Evolutionary conservation across 2,797 vertebrate genomes (phyloP), one percentile per base, ranked within the genome.

Genomic region (Podarcis siculus): DNA sequence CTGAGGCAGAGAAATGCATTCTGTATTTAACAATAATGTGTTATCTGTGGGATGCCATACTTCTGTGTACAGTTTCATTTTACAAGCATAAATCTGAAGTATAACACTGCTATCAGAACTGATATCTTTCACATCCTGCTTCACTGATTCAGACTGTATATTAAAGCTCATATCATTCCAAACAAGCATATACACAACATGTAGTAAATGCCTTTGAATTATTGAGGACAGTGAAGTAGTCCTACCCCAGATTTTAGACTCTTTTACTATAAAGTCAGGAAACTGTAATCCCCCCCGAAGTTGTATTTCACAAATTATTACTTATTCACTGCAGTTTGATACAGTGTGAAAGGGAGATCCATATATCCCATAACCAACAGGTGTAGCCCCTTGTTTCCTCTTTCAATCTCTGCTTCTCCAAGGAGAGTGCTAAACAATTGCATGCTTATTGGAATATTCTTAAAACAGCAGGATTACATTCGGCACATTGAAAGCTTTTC

Each of bases 281-380:
- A 91, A 92, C 78, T 95, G 84, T 83, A 94, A 92, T n/a, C 86
- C 87, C 8, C 35, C 25, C 2, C 7, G 39, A 67, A 95, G 83
- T 89, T 92, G 45, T 78, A 92, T 96, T 96, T 97, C 92, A 95
- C 0, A 49, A 93, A 83, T 86, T 95, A 89, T 95, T 97, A 96
- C 94, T 94, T 95, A 93, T 92, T 77, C 73, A 92, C 89, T 87
- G 87, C 66, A 87, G 1, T 93, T 77, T 92, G 88, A 94, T 95
- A 89, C 84, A 89, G 66, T 79, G 82, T 93, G 69, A 95, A 93
- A 67, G 77, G 69, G 78, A 85, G 86, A 87, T 89, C 39, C 7
- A 92, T 55, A 82, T 89, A 92, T 88, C 89, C 75, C 85, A 39
- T 5, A 94, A 23, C 95, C 32, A 93, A 88, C 86, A 37, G 79